Evolutionary conservation across 2,888 invertebrate genomes (phyloP), one percentile per base, ranked within the genome.

Genomic region (Aphelenchoides bicaudatus): DNA sequence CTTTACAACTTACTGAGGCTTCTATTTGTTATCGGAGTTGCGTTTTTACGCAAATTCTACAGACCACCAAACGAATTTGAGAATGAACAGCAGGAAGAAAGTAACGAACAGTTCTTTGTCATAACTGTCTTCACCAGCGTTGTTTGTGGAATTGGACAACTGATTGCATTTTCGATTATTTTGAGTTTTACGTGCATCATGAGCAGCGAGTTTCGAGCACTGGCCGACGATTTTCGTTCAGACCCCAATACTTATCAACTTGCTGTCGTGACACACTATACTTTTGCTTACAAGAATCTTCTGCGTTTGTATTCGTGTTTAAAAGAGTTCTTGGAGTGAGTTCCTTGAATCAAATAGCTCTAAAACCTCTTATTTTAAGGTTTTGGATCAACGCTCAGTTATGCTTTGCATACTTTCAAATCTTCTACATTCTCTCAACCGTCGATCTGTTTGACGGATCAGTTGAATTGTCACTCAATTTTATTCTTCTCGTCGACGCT

Each of bases 221-320:
- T 63, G 21, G 46, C 34, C 8, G 34, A 30, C 21, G 63, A 63
- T 29, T 68, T 63, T 27, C 31, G 25, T 25, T 31, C 27, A 10
- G 63, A 63, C 31, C 16, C 27, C 27, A 63, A 63, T 48, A 67
- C 37, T 25, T 49, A 48, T 39, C 63, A 63, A 55, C 27, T 63
- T 27, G 62, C 63, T 21, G 63, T 63, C 3, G 53, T 68, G 10
- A 34, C 47, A 10, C 63, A 63, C 52, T 63, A 63, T 28, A 23
- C 46, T n/a, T 43, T 16, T 21, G 63, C 67, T 10, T 51, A 63
- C 39, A 30, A 57, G n/a, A 59, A 65, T n/a, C 19, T 65, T 25
- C 16, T 43, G 10, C 10, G 43, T 19, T 25, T 43, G 16, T 43
- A 43, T 25, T 21, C 16, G 23, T 8, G 10, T 8, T 21, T 43